Base-by-base conservation (phyloP, 1,140 invertebrate species). In the Zeugodacus cucurbitae region DNA sequence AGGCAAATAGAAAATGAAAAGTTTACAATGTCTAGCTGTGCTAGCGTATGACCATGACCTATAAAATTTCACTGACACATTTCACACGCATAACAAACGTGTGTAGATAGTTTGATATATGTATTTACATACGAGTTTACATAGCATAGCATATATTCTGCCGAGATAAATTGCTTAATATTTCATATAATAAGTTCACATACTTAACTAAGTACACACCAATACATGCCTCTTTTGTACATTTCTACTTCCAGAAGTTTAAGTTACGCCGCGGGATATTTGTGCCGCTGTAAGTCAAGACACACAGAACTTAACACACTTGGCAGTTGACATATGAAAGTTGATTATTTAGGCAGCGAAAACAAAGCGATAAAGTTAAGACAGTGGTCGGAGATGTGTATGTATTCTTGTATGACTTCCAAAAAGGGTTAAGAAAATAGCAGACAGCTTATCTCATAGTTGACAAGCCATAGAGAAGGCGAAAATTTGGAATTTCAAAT, bases 331-430 rank as follows among this genome's bases (percentile, higher is more conserved):
- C 67, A 37, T 41, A 74, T 37, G 67, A 74, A 41, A 74, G 29
- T 74, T 74, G 67, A 37, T 74, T 74, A 74, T 37, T 74, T 74
- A 74, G 32, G 17, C 67, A 74, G 67, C 34, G 32, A 37, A 74
- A 74, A 74, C 20, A 41, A 41, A 41, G 14, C 67, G 41, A 8
- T 74, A 37, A 20, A 37, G 17, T n/a, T 34, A n/a, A 5, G 7
- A 0, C 2, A 32, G 6, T 22, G 2, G 58, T 62, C 3, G n/a
- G n/a, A 26, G n/a, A 6, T 26, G n/a, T 26, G 10, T 11, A 62
- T 26, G n/a, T 62, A 26, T 62, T 3, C 0, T 0, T n/a, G 10
- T 26, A 7, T 62, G 58, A n/a, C n/a, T n/a, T 22, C 58, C n/a
- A 4, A 59, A 59, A n/a, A 62, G 48, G 14, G 48, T 54, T 54